phyloP scores from a whole-genome alignment of 2,113 vertebrate species.

The Clarias magur region DNA sequence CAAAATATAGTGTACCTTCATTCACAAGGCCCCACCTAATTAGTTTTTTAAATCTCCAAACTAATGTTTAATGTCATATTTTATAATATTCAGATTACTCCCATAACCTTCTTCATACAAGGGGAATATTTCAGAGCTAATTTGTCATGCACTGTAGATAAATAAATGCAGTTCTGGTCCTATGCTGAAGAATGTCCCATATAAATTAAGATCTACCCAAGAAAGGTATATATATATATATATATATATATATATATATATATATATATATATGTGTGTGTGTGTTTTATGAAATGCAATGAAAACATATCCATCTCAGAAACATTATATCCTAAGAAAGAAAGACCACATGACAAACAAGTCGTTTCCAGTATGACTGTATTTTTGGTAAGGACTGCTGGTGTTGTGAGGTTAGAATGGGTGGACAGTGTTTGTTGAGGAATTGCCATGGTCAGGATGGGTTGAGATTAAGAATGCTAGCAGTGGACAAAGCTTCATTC shows the following conservation, averaged over 20 bases:
- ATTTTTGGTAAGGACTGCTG: slow-evolving; percentile 48
- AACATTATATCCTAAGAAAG: background rate
- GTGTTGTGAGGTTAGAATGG: slow-evolving; percentile 61
- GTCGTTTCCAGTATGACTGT: slow-evolving; percentile 62
- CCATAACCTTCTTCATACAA: background rate
- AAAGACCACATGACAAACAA: background rate
- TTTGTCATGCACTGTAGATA: background rate
- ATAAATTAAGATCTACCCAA: background rate
- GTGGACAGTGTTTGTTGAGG: slow-evolving; percentile 16
- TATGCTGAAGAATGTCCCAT: background rate
- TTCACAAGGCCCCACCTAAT: background rate
- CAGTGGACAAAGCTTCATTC: slow-evolving; percentile 14
- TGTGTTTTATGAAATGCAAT: background rate
- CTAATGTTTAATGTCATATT: background rate
- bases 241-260: background rate
- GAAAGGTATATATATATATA: background rate
- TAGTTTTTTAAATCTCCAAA: background rate
- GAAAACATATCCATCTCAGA: background rate
- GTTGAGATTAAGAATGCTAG: slow-evolving; percentile 39
- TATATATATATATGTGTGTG: background rate
- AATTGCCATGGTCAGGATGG: slow-evolving; percentile 23
- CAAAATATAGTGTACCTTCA: background rate
- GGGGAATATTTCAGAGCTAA: background rate
- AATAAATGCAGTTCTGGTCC: background rate
- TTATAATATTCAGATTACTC: background rate